These are phyloP conservation scores for Cataglyphis altisquamis DNA, from an alignment of 2,888 invertebrate species.

Conservation along the genomic window DNA sequence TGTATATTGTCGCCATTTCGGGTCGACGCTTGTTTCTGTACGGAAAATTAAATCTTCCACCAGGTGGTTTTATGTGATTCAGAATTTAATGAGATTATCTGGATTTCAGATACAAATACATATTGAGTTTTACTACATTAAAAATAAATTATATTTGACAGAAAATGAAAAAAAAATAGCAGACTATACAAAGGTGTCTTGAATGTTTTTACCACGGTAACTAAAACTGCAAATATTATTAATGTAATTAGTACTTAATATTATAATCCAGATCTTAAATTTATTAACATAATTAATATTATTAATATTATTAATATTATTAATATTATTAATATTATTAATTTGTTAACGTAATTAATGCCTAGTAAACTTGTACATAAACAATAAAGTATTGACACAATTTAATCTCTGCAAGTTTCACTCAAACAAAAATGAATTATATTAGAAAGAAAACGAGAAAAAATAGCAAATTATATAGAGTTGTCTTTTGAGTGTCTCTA, in stretches of 20 bases:
- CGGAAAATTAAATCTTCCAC: background rate
- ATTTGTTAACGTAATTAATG: background rate
- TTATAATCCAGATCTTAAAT: background rate
- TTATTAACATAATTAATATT: background rate
- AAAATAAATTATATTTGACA: background rate
- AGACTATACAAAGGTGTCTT: background rate
- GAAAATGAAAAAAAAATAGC: background rate
- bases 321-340: too few relatives aligned
- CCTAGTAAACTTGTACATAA: background rate
- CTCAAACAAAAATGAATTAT: background rate
- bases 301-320: too few relatives aligned
- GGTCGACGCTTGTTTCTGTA: background rate
- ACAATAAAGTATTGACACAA: background rate
- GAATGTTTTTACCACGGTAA: background rate
- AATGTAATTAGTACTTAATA: too few relatives aligned
- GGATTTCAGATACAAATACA: background rate
- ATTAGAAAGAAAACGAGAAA: background rate
- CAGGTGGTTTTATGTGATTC: background rate
- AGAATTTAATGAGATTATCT: too few relatives aligned
- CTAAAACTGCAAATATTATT: background rate
- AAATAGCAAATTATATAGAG: background rate
- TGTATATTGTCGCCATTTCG: background rate
- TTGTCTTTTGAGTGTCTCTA: background rate
- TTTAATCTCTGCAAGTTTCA: background rate
- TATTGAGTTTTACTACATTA: background rate